Conservation (phyloP, 2,113 vertebrate genomes). For the Phoenicopterus ruber region DNA sequence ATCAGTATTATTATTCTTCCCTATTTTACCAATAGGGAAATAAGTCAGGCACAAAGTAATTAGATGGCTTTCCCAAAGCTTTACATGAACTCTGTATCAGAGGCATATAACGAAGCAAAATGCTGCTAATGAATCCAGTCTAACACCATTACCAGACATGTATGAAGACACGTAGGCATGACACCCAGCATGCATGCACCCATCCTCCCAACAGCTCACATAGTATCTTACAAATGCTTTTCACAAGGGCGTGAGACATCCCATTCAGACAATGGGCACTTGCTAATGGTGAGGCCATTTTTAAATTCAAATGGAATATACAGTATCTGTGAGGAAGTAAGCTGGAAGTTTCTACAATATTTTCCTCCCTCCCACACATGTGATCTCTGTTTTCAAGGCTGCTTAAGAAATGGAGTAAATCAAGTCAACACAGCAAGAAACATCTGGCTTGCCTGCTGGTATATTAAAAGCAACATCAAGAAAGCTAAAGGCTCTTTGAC, state of each 20-base stretch:
- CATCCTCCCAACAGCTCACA: background rate
- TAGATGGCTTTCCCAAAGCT: background rate
- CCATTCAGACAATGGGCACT: fast-evolving
- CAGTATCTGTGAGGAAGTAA: background rate
- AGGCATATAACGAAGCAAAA: background rate
- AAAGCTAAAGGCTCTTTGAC: background rate
- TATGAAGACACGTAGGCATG: background rate
- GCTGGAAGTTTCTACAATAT: background rate
- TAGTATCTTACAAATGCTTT: background rate
- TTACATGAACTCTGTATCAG: background rate
- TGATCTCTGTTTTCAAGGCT: background rate
- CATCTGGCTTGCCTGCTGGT: background rate
- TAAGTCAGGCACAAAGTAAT: background rate
- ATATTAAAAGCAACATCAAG: background rate
- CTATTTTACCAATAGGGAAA: background rate
- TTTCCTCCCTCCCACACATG: background rate
- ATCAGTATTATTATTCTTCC: background rate
- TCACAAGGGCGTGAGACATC: background rate
- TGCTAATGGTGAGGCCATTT: background rate
- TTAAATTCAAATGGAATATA: background rate
- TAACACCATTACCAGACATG: background rate
- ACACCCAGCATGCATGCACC: fast-evolving
- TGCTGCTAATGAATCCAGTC: background rate
- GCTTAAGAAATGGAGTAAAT: background rate
- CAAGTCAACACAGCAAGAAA: background rate